These are phyloP conservation scores for Phalacrocorax pelagicus DNA, from an alignment of 2,113 vertebrate genomes.

Conservation along the genomic window DNA sequence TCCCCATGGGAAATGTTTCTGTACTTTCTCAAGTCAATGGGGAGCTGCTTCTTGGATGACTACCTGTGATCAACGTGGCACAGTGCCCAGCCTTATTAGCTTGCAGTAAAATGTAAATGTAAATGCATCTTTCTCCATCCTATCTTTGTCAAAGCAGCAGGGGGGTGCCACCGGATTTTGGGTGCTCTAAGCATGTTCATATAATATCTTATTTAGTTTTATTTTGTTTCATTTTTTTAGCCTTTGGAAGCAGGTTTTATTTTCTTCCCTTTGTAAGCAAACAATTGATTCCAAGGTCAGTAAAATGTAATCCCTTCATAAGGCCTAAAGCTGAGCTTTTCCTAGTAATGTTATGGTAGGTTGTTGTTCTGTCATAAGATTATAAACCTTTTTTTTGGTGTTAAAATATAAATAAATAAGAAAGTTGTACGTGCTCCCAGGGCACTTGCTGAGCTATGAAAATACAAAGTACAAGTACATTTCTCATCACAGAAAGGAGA, in stretches of 20 bases:
- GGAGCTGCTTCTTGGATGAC: neutral
- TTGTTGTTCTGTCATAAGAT: constrained; percentile 9
- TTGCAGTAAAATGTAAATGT: neutral
- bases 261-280: neutral
- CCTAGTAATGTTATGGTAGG: neutral
- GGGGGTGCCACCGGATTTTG: neutral
- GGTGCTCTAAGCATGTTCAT: neutral
- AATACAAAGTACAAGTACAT: neutral
- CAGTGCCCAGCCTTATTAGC: neutral
- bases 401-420: neutral
- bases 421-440: neutral
- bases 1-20: neutral
- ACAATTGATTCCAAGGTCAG: neutral
- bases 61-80: accelerated
- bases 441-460: neutral
- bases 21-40: neutral
- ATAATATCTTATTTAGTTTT: neutral
- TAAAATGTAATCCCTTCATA: neutral
- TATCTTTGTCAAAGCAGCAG: neutral
- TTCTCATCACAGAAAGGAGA: constrained; percentile 14
- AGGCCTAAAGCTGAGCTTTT: neutral
- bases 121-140: neutral
- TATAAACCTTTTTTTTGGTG: neutral
- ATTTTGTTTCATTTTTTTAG: neutral
- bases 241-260: neutral